A percentile compares a stretch with the other conserved stretches of the same genome.
Evolutionary conservation across 1,140 invertebrate species (phyloP).

Genomic region (Euura saliciscinereae): DNA sequence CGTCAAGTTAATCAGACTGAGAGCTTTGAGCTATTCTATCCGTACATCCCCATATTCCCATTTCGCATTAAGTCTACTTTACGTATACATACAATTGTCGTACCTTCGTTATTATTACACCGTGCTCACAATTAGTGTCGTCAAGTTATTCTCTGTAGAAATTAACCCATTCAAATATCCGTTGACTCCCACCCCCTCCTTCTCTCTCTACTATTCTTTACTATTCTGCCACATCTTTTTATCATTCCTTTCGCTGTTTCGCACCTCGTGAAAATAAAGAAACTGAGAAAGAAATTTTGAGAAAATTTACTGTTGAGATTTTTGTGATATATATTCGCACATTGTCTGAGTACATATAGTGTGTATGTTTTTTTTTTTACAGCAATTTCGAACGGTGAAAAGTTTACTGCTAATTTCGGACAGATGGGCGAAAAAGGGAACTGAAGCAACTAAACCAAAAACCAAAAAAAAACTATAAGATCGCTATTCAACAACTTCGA

Average conservation of each 20-base stretch:
- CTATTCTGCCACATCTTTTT: too few species aligned
- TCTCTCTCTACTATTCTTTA: background rate
- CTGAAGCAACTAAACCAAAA: too few species aligned
- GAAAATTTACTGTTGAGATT: too few species aligned
- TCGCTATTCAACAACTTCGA: background rate
- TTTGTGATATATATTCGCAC: conserved; percentile 27
- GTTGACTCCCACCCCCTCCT: background rate
- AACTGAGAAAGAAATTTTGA: too few species aligned
- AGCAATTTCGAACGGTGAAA: conserved; percentile 55
- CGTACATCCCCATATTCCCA: background rate
- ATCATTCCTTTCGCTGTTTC: too few species aligned
- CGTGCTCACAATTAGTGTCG: too few species aligned
- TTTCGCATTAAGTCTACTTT: too few species aligned
- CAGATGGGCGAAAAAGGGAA: conserved; percentile 9
- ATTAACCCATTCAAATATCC: too few species aligned
- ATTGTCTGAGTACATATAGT: conserved; percentile 31
- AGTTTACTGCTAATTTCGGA: conserved; percentile 57
- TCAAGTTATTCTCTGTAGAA: too few species aligned
- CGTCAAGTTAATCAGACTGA: background rate
- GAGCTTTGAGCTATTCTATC: background rate
- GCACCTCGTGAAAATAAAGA: too few species aligned
- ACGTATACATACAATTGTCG: too few species aligned
- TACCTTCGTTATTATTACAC: too few species aligned
- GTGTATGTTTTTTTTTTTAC: conserved; percentile 48
- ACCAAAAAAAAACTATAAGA: background rate